These are phyloP conservation scores for Phyllopteryx taeniolatus DNA, from an alignment of 2,113 vertebrate species.

Conservation along the genomic window DNA sequence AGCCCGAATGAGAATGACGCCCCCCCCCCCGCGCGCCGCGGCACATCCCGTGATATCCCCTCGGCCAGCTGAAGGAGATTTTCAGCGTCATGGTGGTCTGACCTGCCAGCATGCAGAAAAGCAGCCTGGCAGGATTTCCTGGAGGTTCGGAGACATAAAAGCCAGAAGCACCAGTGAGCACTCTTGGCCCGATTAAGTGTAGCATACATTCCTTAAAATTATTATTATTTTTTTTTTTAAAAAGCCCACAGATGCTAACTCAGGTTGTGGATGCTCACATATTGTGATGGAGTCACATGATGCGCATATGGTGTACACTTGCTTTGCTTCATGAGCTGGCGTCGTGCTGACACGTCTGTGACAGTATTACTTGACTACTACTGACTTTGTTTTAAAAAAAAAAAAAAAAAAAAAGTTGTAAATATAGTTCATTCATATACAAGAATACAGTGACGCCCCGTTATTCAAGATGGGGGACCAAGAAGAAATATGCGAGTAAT, in stretches of 20 bases:
- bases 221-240: no score
- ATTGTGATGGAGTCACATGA: constrained; percentile 19
- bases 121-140: constrained; percentile 17
- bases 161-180: constrained; percentile 10
- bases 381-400: not conserved
- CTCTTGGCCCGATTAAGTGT: constrained; percentile 29
- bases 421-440: constrained; percentile 16
- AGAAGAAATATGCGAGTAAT: not conserved
- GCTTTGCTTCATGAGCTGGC: not conserved
- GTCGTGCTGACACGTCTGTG: constrained; percentile 10
- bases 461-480: not conserved
- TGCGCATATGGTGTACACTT: constrained; percentile 7
- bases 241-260: constrained; percentile 7
- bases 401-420: constrained; percentile 30
- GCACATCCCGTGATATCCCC: constrained; percentile 47
- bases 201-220: constrained; percentile 56
- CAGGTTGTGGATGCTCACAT: constrained; percentile 34
- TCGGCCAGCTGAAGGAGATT: constrained; percentile 49
- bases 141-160: constrained; percentile 31
- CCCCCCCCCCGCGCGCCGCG: constrained; percentile 37
- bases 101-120: constrained; percentile 17
- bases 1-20: constrained; percentile 69
- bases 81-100: constrained; percentile 41
- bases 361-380: constrained; percentile 41
- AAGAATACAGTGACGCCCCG: no score